Evolutionary conservation across 2,888 invertebrate genomes (phyloP).

Genomic region (Thecocarcelia acutangulata): DNA sequence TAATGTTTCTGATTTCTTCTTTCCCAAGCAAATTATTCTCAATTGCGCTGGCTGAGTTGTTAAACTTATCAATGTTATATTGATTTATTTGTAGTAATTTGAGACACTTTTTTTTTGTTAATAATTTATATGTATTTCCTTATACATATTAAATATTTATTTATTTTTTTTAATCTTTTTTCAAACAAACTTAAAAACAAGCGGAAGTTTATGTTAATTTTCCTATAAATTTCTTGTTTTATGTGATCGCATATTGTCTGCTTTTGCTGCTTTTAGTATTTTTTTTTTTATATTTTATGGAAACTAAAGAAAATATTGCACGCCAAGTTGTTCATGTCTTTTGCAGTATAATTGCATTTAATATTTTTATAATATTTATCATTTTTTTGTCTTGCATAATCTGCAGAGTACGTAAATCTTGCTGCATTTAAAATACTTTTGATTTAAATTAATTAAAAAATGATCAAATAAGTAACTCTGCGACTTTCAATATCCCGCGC

Average conservation of each 20-base stretch:
- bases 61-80: slow-evolving; percentile 2
- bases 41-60: slow-evolving; percentile 5
- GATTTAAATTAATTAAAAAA: too few relatives aligned
- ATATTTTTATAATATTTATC: slow-evolving; percentile 10
- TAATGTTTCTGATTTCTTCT: slow-evolving; percentile 5
- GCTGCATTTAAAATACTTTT: not conserved
- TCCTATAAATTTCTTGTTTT: slow-evolving; percentile 29
- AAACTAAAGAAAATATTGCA: slow-evolving; percentile 9
- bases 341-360: slow-evolving; percentile 29
- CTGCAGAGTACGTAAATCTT: slow-evolving; percentile 23
- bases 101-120: slow-evolving; percentile 4
- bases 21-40: slow-evolving; percentile 3
- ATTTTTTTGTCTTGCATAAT: slow-evolving; percentile 9
- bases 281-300: slow-evolving; percentile 34
- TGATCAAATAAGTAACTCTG: too few relatives aligned
- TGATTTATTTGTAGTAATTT: slow-evolving; percentile 6
- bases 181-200: slow-evolving; percentile 31
- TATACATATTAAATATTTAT: not conserved
- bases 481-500: too few relatives aligned
- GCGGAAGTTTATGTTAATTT: slow-evolving; percentile 58
- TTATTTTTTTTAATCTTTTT: slow-evolving; percentile 4
- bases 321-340: slow-evolving; percentile 6
- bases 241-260: slow-evolving; percentile 8
- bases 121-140: slow-evolving; percentile 37
- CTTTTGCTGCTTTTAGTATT: slow-evolving; percentile 13